Percentiles rank a stretch among this genome's conserved stretches.
Conservation (phyloP, 2,888 invertebrate genomes). For the Agonopterix alstromeriana region DNA sequence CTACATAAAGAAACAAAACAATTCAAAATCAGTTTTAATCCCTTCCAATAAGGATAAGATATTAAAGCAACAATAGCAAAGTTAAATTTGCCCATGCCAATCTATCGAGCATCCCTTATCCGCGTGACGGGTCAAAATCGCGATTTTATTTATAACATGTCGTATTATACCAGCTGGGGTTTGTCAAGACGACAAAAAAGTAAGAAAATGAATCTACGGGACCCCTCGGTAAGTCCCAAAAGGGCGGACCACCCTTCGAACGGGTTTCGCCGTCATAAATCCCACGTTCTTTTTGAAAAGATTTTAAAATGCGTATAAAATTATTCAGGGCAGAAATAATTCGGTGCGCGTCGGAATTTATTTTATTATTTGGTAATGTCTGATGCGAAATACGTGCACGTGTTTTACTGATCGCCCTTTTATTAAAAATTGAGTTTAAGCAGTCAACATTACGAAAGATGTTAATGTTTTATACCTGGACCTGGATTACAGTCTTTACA, state of each 20-base stretch:
- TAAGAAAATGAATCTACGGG: conserved; percentile 59
- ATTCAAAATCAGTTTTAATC: conserved; percentile 23
- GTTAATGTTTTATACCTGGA: too few relatives aligned
- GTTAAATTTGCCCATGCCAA: conserved; percentile 24
- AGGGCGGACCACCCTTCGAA: conserved; percentile 65
- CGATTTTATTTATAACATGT: conserved; percentile 75
- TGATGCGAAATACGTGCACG: conserved; percentile 49
- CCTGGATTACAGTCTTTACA: too few relatives aligned
- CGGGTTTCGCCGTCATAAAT: conserved; percentile 70
- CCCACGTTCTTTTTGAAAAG: conserved; percentile 72
- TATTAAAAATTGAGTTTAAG: neutral
- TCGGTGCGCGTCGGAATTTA: conserved; percentile 51
- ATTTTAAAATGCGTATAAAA: conserved; percentile 76
- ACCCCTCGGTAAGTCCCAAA: conserved; percentile 44
- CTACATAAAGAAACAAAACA: conserved; percentile 1
- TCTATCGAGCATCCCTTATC: conserved; percentile 57
- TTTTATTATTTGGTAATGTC: conserved; percentile 45
- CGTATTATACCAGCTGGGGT: conserved; percentile 70
- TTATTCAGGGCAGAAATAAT: conserved; percentile 74
- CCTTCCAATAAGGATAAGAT: conserved; percentile 9
- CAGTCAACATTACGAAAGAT: too few relatives aligned
- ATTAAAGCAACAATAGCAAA: neutral
- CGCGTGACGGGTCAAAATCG: conserved; percentile 73
- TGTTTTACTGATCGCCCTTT: conserved; percentile 27
- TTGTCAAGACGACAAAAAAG: conserved; percentile 67